Evolutionary conservation across 2,888 invertebrate species (phyloP).

Genomic region (Zaprionus obscuricornis): DNA sequence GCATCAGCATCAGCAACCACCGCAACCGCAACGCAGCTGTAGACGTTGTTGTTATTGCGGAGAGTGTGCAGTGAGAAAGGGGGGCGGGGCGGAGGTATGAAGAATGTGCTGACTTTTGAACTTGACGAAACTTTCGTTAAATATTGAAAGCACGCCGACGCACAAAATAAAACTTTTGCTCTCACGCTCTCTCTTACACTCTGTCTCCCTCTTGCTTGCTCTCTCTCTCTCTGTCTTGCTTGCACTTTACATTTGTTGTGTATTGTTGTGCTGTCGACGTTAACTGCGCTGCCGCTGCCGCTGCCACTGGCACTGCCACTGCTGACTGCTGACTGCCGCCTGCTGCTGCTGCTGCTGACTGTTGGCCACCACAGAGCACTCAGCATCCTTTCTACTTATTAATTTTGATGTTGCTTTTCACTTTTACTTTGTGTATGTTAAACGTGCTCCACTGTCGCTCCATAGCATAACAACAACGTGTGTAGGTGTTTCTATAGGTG

Average conservation of each 20-base stretch:
- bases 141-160: slow-evolving; percentile 63
- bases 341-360: no score
- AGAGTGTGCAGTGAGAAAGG: no score
- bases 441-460: slow-evolving; percentile 54
- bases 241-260: slow-evolving; percentile 36
- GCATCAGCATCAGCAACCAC: slow-evolving; percentile 3
- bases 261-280: slow-evolving; percentile 38
- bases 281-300: slow-evolving; percentile 31
- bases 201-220: slow-evolving; percentile 7
- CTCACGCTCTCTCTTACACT: neutral
- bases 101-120: slow-evolving; percentile 9
- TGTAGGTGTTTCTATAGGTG: slow-evolving; percentile 5
- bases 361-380: no score
- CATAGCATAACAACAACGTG: slow-evolving; percentile 2
- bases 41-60: no score
- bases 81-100: no score
- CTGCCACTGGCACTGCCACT: slow-evolving; percentile 14
- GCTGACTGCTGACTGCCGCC: no score
- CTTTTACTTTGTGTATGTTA: slow-evolving; percentile 76
- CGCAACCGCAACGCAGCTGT: no score
- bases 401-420: slow-evolving; percentile 78
- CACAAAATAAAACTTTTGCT: slow-evolving; percentile 8
- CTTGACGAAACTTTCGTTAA: slow-evolving; percentile 65
- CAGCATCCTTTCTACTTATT: slow-evolving; percentile 79
- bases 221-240: slow-evolving; percentile 23